These are phyloP conservation scores for Cheilosia scutellata DNA, from an alignment of 2,888 invertebrate species.

Conservation along the genomic window DNA sequence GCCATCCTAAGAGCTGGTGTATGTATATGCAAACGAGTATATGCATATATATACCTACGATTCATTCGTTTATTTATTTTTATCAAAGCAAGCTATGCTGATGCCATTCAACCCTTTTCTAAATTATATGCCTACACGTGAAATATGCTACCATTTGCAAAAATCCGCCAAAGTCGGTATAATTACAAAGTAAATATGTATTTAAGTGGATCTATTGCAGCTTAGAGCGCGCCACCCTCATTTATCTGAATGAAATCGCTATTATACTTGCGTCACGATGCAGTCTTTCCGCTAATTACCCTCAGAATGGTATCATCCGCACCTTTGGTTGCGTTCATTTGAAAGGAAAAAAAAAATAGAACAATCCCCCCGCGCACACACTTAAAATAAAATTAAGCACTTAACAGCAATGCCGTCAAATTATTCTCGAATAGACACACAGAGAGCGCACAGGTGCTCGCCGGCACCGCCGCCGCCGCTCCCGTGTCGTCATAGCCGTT, in stretches of 20 bases:
- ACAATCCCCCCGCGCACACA: constrained; percentile 31
- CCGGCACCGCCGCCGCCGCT: not conserved
- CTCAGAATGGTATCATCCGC: constrained; percentile 48
- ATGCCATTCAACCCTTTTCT: too few relatives aligned
- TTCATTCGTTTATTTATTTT: too few relatives aligned
- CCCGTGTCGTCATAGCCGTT: constrained; percentile 17
- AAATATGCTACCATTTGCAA: not conserved
- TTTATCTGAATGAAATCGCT: constrained; percentile 52
- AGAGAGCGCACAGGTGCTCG: constrained; percentile 22
- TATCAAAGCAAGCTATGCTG: too few relatives aligned
- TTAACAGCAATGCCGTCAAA: constrained; percentile 67
- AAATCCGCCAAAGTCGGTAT: constrained; percentile 55
- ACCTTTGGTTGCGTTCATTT: constrained; percentile 10
- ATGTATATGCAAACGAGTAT: too few relatives aligned
- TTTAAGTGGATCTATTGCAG: constrained; percentile 56
- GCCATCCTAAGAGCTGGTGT: too few relatives aligned
- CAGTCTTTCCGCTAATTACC: constrained; percentile 73
- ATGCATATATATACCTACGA: too few relatives aligned
- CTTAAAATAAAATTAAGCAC: constrained; percentile 72
- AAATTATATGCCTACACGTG: too few relatives aligned
- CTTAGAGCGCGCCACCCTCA: constrained; percentile 49
- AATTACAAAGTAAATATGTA: constrained; percentile 60
- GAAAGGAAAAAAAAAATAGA: constrained; percentile 6
- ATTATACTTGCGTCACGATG: constrained; percentile 58
- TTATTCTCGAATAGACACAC: constrained; percentile 67